These are phyloP conservation scores for Orchestia grillus DNA, from an alignment of 1,140 invertebrate genomes.

Conservation along the genomic window DNA sequence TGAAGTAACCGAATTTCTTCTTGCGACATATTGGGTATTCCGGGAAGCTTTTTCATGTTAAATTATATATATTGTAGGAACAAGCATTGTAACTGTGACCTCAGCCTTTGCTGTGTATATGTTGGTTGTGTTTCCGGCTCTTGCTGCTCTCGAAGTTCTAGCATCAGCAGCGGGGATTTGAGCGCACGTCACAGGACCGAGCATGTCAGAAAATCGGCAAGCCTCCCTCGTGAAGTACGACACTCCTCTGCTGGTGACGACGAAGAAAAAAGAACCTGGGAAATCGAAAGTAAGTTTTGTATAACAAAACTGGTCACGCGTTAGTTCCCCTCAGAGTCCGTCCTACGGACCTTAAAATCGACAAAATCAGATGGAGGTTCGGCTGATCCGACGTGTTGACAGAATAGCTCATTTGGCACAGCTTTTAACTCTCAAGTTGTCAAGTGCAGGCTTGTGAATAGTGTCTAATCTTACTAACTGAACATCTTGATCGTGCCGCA, in stretches of 20 bases:
- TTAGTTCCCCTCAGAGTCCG: neutral
- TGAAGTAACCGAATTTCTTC: neutral
- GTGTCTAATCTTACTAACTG: too few species aligned
- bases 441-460: neutral
- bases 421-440: neutral
- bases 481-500: too few species aligned
- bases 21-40: neutral
- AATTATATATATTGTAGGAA: neutral
- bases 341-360: neutral
- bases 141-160: neutral
- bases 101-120: neutral
- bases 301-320: neutral
- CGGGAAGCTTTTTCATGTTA: neutral
- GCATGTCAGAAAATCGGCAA: neutral
- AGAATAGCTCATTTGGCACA: too few species aligned
- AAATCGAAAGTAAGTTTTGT: neutral
- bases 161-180: neutral
- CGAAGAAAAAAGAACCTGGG: neutral
- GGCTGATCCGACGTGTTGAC: too few species aligned
- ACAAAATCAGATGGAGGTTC: neutral
- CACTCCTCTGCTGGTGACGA: conserved; percentile 17
- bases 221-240: conserved; percentile 16
- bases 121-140: too few species aligned
- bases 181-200: neutral
- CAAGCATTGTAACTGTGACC: neutral